Base-by-base conservation (phyloP, 2,797 vertebrate genomes). In the Selene dorsalis region DNA sequence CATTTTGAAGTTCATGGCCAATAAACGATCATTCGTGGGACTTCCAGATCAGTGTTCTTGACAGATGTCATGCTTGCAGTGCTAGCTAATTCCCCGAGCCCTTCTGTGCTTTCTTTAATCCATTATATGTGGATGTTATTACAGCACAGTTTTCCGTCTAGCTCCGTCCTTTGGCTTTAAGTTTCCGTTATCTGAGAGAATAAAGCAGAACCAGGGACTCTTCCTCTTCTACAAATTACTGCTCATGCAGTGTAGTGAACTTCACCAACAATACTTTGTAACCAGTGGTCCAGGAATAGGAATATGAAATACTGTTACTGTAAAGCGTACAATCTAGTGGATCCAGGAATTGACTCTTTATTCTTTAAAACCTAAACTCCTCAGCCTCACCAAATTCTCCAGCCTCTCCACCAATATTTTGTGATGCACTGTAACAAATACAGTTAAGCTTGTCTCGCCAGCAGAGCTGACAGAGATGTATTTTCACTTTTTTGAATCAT, bases 61-160 rank as follows among this genome's bases (percentile, higher is more conserved):
- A 8, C 32, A 35, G 32, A 35, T 35, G 32, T 35, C 32, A 35
- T 35, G 32, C 32, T 35, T 35, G 32, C 7, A 67, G 67, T 4
- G 55, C 38, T 39, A 28, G 11, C 64, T 35, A 35, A 35, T 35
- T 35, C 32, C 61, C 32, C 28, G 56, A 67, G 10, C 13, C 53
- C 73, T 14, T 52, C 55, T 7, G 22, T 52, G 39, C 39, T 50
- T 47, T 32, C 60, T 10, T 61, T 62, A 39, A 72, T 72, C 5
- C 58, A 20, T 2, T 75, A 68, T 30, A 61, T 68, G 6, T 3
- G 4, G 9, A 75, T 75, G 4, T 75, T 68, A 35, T 68, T 61
- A 53, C 28, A 24, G 8, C 24, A 6, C 2, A 10, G 61, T 8
- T n/a, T 48, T 43, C 20, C 24, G 38, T 74, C 61, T 4, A 35